Evolutionary conservation across 2,113 vertebrate species (phyloP), one percentile per base, ranked within the genome.

Genomic region (Neotoma lepida): DNA sequence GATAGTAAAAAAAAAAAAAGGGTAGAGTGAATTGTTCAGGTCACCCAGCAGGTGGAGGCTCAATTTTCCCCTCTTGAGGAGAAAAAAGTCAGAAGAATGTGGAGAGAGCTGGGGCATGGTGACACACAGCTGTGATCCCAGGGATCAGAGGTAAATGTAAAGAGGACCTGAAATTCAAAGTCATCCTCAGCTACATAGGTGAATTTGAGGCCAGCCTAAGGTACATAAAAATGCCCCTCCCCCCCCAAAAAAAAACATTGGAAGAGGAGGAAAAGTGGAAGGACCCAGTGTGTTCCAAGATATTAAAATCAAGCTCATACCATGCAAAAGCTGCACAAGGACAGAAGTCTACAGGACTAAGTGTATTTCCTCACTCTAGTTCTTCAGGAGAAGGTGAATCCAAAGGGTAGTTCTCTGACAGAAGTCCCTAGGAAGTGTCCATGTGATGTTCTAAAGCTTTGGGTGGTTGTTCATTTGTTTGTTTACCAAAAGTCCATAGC

Each of bases 271-370:
- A n/a, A 81, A 90, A 78, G 46, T 13, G 2, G n/a, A 84, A 74
- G 56, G 78, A 9, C 15, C 46, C 18, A n/a, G 68, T 66, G 35
- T 61, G 30, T 89, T 85, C 41, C 82, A 6, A 1, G 44, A 76
- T 24, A 66, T 78, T 92, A 13, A 94, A 94, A 51, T 90, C 77
- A 85, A 91, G 76, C 68, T 28, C 46, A 35, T 82, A 73, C 14
- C 51, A 63, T 81, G 51, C 61, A 91, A 89, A n/a, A 87, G 41
- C 28, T 66, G 33, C 35, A 46, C 1, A 10, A 18, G 28, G 58
- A 14, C 81, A 78, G 61, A 33, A 22, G 13, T 46, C 82, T 46
- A 4, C 30, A 0, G 76, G 26, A 46, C 73, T 46, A 8, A 46
- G 13, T 41, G 18, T 28, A 41, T 46, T 64, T n/a, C 63, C 63